Conservation (phyloP, 2,113 vertebrate genomes). For the Hyperopisus bebe region DNA sequence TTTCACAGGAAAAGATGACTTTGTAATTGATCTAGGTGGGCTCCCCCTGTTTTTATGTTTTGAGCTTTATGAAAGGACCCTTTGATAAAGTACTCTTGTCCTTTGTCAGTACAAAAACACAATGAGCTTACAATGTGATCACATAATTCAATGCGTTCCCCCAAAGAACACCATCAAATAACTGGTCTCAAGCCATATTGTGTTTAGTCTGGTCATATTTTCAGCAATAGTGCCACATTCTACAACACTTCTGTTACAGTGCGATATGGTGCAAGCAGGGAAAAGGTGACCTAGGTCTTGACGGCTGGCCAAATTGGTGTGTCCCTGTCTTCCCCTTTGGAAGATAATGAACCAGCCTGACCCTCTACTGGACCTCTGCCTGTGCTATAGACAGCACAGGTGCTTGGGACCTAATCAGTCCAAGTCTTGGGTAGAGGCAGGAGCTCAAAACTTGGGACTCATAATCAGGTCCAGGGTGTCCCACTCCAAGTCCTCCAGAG, state of each 20-base stretch:
- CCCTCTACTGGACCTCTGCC: not conserved
- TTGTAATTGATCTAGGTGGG: constrained; percentile 15
- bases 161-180: not conserved
- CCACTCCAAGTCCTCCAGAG: not conserved
- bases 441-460: not conserved
- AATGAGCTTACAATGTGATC: not conserved
- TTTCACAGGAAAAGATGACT: constrained; percentile 12
- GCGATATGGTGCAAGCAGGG: too few species aligned
- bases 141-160: not conserved
- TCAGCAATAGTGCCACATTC: not conserved
- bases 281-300: not conserved
- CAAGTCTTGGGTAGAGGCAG: not conserved
- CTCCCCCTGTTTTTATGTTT: not conserved
- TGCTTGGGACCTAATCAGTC: too few species aligned
- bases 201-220: not conserved
- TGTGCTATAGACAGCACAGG: not conserved
- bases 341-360: not conserved
- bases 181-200: not conserved
- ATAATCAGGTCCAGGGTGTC: not conserved
- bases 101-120: not conserved
- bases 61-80: not conserved
- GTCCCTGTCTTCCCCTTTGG: not conserved
- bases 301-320: not conserved
- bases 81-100: not conserved
- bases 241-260: not conserved